Evolutionary conservation across 1,140 invertebrate species (phyloP).

Genomic region (Drosophila albomicans): DNA sequence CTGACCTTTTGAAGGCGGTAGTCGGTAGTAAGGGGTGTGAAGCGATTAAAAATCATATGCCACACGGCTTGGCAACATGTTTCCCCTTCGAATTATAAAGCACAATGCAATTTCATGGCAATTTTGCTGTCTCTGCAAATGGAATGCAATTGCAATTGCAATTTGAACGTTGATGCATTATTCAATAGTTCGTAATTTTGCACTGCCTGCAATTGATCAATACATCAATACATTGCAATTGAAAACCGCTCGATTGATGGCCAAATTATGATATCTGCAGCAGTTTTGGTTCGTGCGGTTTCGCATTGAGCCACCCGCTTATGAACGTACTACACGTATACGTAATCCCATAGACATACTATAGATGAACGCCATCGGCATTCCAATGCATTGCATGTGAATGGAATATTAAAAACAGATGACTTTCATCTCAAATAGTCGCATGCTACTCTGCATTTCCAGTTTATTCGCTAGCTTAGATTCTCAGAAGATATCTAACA

Average conservation of each 20-base stretch:
- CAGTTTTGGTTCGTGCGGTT: conserved; percentile 10
- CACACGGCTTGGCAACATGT: conserved; percentile 1
- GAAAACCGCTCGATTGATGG: conserved; percentile 48
- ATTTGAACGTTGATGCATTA: conserved; percentile 27
- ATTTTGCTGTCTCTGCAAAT: conserved; percentile 58
- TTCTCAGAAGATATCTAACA: too few species aligned
- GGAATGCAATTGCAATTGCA: conserved; percentile 25
- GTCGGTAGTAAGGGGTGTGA: neutral
- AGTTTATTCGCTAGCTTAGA: neutral
- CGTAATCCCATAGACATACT: neutral
- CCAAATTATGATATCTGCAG: conserved; percentile 50
- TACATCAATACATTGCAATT: conserved; percentile 67
- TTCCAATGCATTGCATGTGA: conserved; percentile 47
- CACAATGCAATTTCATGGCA: conserved; percentile 71
- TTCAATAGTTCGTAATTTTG: conserved; percentile 16
- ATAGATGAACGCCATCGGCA: neutral
- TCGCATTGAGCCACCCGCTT: conserved; percentile 24
- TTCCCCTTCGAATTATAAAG: conserved; percentile 16
- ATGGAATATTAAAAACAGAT: conserved; percentile 35
- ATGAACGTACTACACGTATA: conserved; percentile 15
- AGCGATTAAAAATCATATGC: conserved; percentile 23
- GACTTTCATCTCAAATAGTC: neutral
- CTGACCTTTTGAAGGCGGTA: neutral
- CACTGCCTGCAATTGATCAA: conserved; percentile 51
- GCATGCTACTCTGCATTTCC: conserved; percentile 16